Evolutionary conservation across 1,140 invertebrate genomes (phyloP), one percentile per base, ranked within the genome.

Genomic region (Sesamia nonagrioides): DNA sequence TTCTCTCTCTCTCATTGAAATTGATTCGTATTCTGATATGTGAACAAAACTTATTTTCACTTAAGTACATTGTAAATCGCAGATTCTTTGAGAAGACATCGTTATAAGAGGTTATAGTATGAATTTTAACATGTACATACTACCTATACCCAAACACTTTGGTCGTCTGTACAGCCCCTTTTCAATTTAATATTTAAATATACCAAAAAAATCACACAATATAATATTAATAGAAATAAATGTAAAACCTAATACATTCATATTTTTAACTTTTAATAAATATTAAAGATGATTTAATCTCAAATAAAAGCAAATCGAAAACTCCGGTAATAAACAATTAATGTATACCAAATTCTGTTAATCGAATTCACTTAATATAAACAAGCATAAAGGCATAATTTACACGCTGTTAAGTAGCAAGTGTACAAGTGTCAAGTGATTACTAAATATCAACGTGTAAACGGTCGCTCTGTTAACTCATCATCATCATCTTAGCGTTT

Each of bases 61-160:
- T 79, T 79, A 79, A 79, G 78, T 79, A 79, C 78, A 72, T 42
- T 66, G 40, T 50, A 18, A 11, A 71, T 45, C 27, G 27, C 33
- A 40, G 58, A 58, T 54, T 50, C 13, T 50, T 50, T 13, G 11
- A 11, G 42, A 45, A 45, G 8, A 45, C 42, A 45, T 45, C 1
- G 9, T 0, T 50, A 50, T n/a, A 15, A 58, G 9, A 58, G 21
- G 21, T 15, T 58, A 9, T 13, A 33, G 11, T 21, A 21, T 21
- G 15, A 2, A 58, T 58, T 27, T 21, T 5, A 13, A 33, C 0
- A 15, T 27, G 52, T 27, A n/a, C n/a, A n/a, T 17, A 56, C 52
- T 27, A 15, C 2, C 33, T 15, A 8, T 15, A 7, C 37, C n/a
- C 6, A 40, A 60, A 37, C 33, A 7, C 33, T 61, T 61, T 61